Evolutionary conservation across 2,797 vertebrate species (phyloP), one percentile per base, ranked within the genome.

Genomic region (Crocodylus rhombifer): DNA sequence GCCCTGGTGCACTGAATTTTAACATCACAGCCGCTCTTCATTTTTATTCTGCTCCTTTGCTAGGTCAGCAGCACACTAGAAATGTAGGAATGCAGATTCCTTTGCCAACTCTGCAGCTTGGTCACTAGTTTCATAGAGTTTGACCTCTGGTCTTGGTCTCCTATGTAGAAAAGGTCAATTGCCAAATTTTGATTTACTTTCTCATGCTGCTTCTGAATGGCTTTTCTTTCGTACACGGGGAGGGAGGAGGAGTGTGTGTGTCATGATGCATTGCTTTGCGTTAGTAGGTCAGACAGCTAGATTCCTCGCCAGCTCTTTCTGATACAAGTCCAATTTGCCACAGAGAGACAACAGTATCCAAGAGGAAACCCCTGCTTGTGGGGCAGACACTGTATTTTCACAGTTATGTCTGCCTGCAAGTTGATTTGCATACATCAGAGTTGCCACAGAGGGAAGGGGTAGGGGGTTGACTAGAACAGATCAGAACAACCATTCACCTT

Each of bases 201-300:
- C 23, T 5, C 4, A 0, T 0, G 0, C 9, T 16, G 3, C 1
- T 69, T n/a, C 64, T 6, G 2, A 57, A 15, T 3, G 15, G 4
- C 16, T 30, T 73, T 10, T 18, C 80, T 69, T 0, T 14, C 0
- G 0, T 3, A 42, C 16, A 1, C 0, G 6, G 25, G 76, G 63
- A 0, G 2, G 56, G 25, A 13, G 18, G 30, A 33, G 81, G 30
- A 80, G 62, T 25, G 20, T 7, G 21, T 18, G 62, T 78, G 79
- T 58, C 88, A 15, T 0, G 1, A n/a, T 3, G 57, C 74, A 11
- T 57, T 13, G 55, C 77, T 80, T 77, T 0, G 0, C 1, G 1
- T 42, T 33, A 60, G 28, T 62, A 67, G 80, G 30, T 56, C 5
- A 1, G 1, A 85, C 84, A 26, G 25, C 1, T 1, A 2, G 16